These are phyloP conservation scores for Huso huso DNA, from an alignment of 2,797 vertebrate genomes.

Conservation along the genomic window DNA sequence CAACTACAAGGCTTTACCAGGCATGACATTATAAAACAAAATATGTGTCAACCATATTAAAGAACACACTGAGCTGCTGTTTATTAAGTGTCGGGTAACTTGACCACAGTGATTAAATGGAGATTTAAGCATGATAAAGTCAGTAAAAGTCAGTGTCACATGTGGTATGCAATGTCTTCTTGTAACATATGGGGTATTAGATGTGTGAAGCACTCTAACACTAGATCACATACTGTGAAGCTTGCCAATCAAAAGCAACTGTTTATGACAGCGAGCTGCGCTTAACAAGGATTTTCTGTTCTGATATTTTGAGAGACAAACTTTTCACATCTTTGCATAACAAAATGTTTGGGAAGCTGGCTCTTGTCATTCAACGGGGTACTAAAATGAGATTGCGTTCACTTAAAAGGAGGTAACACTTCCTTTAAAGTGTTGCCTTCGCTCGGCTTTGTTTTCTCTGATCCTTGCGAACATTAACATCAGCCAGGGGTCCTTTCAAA, in stretches of 20 bases:
- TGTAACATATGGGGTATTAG: constrained; percentile 59
- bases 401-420: constrained; percentile 44
- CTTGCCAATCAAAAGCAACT: constrained; percentile 47
- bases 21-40: constrained; percentile 72
- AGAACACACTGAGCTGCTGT: constrained; percentile 85
- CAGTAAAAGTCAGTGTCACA: constrained; percentile 55
- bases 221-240: constrained; percentile 36
- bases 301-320: constrained; percentile 34
- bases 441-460: constrained; percentile 34
- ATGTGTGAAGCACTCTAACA: constrained; percentile 53
- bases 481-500: constrained; percentile 36
- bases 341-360: constrained; percentile 36
- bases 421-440: constrained; percentile 30
- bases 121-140: constrained; percentile 75
- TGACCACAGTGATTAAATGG: constrained; percentile 88
- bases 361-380: constrained; percentile 49
- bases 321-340: constrained; percentile 35
- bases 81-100: constrained; percentile 89
- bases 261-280: constrained; percentile 36
- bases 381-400: constrained; percentile 50
- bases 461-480: constrained; percentile 34
- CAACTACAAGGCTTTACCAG: constrained; percentile 58
- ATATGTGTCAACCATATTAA: constrained; percentile 74
- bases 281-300: constrained; percentile 44
- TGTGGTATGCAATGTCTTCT: constrained; percentile 42